phyloP scores from a whole-genome alignment of 2,888 invertebrate species.

The Hemistola chrysoprasaria region DNA sequence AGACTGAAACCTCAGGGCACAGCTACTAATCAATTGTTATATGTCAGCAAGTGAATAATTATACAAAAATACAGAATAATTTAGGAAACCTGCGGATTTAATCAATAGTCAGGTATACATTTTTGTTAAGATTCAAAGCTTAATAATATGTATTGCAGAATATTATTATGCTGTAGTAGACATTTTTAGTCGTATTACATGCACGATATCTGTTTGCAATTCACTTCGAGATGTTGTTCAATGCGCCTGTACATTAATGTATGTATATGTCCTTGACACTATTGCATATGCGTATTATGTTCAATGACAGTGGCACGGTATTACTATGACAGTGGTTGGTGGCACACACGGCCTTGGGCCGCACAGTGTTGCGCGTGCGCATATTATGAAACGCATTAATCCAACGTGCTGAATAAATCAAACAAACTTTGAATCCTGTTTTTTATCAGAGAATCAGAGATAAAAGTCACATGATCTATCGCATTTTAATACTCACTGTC shows the following conservation, averaged over 20 bases:
- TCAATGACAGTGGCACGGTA: slow-evolving; percentile 48
- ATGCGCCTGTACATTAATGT: slow-evolving; percentile 1
- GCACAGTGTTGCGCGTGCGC: slow-evolving; percentile 33
- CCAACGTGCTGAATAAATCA: neutral
- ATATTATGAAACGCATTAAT: slow-evolving; percentile 20
- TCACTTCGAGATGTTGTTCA: no score
- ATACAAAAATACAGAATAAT: no score
- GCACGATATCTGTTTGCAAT: no score
- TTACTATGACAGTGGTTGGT: slow-evolving; percentile 6
- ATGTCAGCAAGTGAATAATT: no score
- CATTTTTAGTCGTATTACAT: no score
- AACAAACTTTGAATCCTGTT: neutral
- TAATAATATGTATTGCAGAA: no score
- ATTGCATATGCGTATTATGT: slow-evolving; percentile 21
- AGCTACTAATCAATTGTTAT: no score
- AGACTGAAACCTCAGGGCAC: no score
- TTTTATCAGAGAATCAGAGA: slow-evolving; percentile 2
- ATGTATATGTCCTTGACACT: slow-evolving; percentile 26
- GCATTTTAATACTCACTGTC: neutral
- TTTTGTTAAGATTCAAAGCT: no score
- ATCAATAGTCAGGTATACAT: no score
- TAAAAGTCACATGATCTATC: slow-evolving; percentile 16
- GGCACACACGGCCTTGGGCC: slow-evolving; percentile 35
- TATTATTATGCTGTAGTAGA: no score
- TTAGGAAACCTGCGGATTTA: no score